Evolutionary conservation across 2,797 vertebrate species (phyloP).

Genomic region (Otus scops): DNA sequence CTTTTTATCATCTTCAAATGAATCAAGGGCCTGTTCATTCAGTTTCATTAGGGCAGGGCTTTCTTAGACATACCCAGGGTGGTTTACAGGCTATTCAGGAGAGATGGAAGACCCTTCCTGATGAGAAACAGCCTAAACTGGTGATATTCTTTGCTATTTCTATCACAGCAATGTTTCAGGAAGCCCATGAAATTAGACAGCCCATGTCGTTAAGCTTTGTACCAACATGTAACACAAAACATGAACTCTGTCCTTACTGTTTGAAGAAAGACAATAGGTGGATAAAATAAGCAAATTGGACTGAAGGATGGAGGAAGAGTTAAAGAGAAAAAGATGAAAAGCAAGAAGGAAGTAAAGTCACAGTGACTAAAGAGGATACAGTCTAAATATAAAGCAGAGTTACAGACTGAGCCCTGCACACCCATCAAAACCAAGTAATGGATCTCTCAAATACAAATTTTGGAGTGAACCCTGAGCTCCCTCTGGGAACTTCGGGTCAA

Average conservation of each 20-base stretch:
- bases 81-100: not conserved
- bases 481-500: not conserved
- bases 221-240: not conserved
- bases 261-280: not conserved
- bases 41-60: not conserved
- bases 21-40: not conserved
- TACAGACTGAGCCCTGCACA: not conserved
- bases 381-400: not conserved
- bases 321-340: not conserved
- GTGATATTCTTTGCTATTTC: not conserved
- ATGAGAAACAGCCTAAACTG: not conserved
- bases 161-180: not conserved
- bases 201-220: not conserved
- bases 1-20: slow-evolving; percentile 21
- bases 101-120: not conserved
- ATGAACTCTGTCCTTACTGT: not conserved
- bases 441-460: not conserved
- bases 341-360: not conserved
- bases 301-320: not conserved
- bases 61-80: accelerated
- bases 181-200: not conserved
- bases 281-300: not conserved
- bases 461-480: not conserved
- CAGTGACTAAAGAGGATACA: not conserved
- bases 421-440: not conserved